Base-by-base conservation (phyloP, 2,113 vertebrate species). In the Rhegmatorhina hoffmannsi region DNA sequence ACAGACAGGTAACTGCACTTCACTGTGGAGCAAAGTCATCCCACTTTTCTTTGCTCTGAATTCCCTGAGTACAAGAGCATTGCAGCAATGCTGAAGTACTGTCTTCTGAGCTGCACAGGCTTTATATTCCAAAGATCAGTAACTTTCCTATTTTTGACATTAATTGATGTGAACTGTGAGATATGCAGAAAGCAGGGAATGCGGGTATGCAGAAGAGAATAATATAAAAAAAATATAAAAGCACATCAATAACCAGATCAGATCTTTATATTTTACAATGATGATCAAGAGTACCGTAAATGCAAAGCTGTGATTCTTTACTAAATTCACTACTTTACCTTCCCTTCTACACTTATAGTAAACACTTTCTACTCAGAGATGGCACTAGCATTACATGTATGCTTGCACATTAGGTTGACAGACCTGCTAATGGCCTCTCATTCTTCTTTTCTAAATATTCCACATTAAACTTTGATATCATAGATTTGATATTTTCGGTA, bases 151-250 rank as follows among this genome's bases (percentile, higher is more conserved):
- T n/a, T 80, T 80, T 72, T 69, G 44, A 59, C 20, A n/a, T 36
- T 63, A 91, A 68, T 34, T n/a, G 21, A 38, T 26, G 10, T 36
- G 15, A 33, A 26, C 28, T 73, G 5, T 38, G 44, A 56, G 36
- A 67, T 24, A 36, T 3, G 7, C 33, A 81, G 43, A 68, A 73
- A 24, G 7, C 0, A 3, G 16, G 9, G 10, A 28, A 52, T 0
- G 0, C 29, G 17, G 3, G 23, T 8, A 6, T 40, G 34, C 43
- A 36, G 46, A 52, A 75, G 11, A 60, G 6, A 12, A 33, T 13
- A 76, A 52, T 23, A 15, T 62, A 53, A 77, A 17, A 67, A 53
- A 77, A 47, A 2, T n/a, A 2, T n/a, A 68, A 84, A 11, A 63
- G 17, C 43, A 63, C 23, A 34, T 55, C 33, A 72, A 19, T 53